These are phyloP conservation scores for Rapana venosa DNA, from an alignment of 2,888 invertebrate genomes.

Conservation along the genomic window DNA sequence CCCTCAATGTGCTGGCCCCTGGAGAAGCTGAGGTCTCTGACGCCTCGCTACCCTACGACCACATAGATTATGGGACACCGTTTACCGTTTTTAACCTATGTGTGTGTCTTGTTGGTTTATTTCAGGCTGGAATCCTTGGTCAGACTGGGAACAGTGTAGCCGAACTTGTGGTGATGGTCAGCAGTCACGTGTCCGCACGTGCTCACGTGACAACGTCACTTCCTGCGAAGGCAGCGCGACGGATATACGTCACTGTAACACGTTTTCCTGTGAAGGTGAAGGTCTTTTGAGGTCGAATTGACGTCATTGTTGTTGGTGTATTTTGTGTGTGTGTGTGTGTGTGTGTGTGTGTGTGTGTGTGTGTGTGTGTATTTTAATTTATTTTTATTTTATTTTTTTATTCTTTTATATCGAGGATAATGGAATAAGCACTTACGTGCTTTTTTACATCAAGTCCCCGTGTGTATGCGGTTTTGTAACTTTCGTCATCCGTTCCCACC, in stretches of 20 bases:
- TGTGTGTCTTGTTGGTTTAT: not conserved
- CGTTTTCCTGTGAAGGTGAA: conserved; percentile 77
- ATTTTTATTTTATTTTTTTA: too few relatives aligned
- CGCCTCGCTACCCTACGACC: too few relatives aligned
- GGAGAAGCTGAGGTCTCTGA: too few relatives aligned
- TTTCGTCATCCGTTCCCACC: too few relatives aligned
- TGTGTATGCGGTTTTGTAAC: too few relatives aligned
- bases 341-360: not conserved
- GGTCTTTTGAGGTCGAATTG: not conserved
- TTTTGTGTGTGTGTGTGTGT: not conserved
- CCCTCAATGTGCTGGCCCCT: too few relatives aligned
- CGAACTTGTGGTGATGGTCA: conserved; percentile 79
- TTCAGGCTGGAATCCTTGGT: conserved; percentile 78
- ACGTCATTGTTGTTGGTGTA: not conserved
- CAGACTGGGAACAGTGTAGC: conserved; percentile 79
- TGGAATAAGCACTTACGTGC: too few relatives aligned
- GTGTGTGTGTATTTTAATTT: not conserved
- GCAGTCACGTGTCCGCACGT: conserved; percentile 77
- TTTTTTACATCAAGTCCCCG: too few relatives aligned
- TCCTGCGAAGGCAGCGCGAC: conserved; percentile 77
- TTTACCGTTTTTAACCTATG: too few relatives aligned
- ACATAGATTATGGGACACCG: too few relatives aligned
- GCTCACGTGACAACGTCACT: conserved; percentile 75
- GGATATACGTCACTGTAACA: conserved; percentile 78
- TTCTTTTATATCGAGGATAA: too few relatives aligned